These are phyloP conservation scores for Luperina testacea DNA, from an alignment of 2,888 invertebrate species.

Conservation along the genomic window DNA sequence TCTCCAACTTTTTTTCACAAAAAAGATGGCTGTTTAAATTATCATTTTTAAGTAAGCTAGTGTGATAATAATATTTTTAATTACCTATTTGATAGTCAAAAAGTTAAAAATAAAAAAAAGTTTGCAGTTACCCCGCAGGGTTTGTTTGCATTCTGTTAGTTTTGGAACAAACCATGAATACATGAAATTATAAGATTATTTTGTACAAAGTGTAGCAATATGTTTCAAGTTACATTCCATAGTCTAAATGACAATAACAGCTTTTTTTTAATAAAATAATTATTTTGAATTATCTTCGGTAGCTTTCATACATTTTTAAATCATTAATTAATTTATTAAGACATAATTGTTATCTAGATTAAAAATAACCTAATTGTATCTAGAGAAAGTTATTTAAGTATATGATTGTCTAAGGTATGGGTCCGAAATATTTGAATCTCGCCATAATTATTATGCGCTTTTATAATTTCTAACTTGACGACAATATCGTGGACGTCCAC, in stretches of 20 bases:
- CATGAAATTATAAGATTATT: background rate
- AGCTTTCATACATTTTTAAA: conserved; percentile 7
- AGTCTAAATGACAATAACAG: background rate
- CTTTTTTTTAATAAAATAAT: background rate
- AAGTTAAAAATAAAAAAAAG: background rate
- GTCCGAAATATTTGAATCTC: conserved; percentile 14
- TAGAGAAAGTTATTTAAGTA: background rate
- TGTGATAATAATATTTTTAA: conserved; percentile 21
- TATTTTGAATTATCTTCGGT: background rate
- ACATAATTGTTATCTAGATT: background rate
- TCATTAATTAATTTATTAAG: background rate
- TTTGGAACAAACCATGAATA: background rate
- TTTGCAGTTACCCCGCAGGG: background rate
- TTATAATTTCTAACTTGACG: background rate
- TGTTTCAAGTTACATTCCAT: conserved; percentile 5
- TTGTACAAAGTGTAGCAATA: background rate
- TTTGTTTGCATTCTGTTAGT: background rate
- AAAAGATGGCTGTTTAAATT: background rate
- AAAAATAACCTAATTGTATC: background rate
- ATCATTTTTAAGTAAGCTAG: conserved; percentile 6
- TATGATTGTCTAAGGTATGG: background rate
- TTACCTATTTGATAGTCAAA: background rate
- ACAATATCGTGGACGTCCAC: too few species aligned
- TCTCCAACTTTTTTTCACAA: background rate
- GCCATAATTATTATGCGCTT: background rate